Base-by-base conservation (phyloP, 2,797 vertebrate species). In the Arnoldichthys spilopterus region DNA sequence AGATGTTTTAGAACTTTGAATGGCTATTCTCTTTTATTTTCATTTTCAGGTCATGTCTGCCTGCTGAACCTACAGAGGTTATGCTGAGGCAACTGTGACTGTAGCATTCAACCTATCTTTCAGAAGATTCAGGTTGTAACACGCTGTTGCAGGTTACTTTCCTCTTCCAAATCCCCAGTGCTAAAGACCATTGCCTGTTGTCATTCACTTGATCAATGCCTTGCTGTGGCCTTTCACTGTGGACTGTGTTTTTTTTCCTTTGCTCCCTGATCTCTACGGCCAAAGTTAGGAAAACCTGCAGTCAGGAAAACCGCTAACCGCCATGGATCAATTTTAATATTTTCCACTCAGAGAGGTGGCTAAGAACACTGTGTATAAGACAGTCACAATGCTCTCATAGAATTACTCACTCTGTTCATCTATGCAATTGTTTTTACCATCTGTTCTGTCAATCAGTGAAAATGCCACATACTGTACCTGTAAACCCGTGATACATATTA, bases 321-420 rank as follows among this genome's bases (percentile, higher is more conserved):
- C n/a, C n/a, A n/a, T n/a, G n/a, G n/a, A 89, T 79, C 86, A 84
- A 92, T 94, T 94, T 93, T 90, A 93, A 93, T 92, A 94, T 94
- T 94, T 94, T 37, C 93, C 93, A 94, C 93, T 79, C 76, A 82
- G 85, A 86, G 89, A 86, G 72, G 61, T 66, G 71, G 77, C 78
- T 73, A 72, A 73, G 82, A 83, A 84, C 74, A 61, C 74, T 63
- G 78, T 47, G 15, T 61, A 47, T 80, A 77, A 69, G 68, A 61
- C 75, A 72, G 58, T 61, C 63, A 8, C 43, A 51, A 26, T 59
- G 72, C 74, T 78, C 37, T 0, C 0, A 40, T 20, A 82, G 59
- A 75, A 66, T 69, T 79, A 53, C 49, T 80, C n/a, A 53, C 15
- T 16, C 26, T 13, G 22, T 71, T 62, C 34, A 18, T 20, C 7